Conservation (phyloP, 2,797 vertebrate species). For the Sebastes goodei region DNA sequence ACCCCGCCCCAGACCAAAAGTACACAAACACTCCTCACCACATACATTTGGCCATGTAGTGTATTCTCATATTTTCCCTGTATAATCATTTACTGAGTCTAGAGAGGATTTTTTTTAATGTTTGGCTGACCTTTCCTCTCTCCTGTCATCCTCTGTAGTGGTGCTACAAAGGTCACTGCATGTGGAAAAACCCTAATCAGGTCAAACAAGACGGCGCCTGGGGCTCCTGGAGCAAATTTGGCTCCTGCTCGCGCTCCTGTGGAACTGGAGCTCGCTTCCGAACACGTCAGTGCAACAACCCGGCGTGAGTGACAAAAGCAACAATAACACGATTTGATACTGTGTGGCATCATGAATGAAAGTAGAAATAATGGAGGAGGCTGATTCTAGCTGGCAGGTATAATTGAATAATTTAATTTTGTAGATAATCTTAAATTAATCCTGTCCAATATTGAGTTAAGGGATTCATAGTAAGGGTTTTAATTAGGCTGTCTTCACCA, state of each 20-base stretch:
- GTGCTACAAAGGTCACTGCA: constrained; percentile 99
- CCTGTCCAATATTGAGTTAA: neutral
- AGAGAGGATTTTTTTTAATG: neutral
- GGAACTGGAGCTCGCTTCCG: constrained; percentile 93
- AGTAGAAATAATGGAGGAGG: neutral
- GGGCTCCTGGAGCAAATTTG: constrained; percentile 94
- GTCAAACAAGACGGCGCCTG: constrained; percentile 94
- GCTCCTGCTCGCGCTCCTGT: constrained; percentile 93
- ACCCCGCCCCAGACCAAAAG: neutral
- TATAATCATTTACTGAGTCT: neutral
- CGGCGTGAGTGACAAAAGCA: constrained; percentile 82
- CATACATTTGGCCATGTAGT: neutral
- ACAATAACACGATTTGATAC: neutral
- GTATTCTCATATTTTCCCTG: neutral
- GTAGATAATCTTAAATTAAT: neutral
- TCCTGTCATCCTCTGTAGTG: constrained; percentile 80
- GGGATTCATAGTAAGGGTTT: neutral
- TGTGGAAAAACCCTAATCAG: constrained; percentile 97
- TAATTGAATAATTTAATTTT: neutral
- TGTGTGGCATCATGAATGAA: neutral
- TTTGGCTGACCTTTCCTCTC: neutral
- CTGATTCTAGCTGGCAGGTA: neutral
- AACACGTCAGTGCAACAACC: constrained; percentile 95
- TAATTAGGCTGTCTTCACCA: neutral
- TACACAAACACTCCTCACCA: neutral